Evolutionary conservation across 2,797 vertebrate species (phyloP), one percentile per base, ranked within the genome.

Genomic region (Oophaga sylvatica): DNA sequence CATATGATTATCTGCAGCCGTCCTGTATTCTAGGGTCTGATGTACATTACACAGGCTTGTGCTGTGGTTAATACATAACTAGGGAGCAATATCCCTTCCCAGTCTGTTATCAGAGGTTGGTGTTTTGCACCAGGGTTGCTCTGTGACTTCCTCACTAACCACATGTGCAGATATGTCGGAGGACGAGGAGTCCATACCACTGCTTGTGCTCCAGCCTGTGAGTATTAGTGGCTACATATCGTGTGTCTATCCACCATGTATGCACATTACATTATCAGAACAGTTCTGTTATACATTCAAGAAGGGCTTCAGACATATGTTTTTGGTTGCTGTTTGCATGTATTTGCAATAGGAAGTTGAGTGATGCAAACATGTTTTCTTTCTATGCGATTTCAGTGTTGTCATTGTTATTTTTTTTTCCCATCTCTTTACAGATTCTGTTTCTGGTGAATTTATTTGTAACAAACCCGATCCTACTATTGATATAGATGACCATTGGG

Each of bases 151-250:
- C 87, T 81, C 77, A 26, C 35, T 62, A 71, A 45, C 57, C 81
- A 62, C 60, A 77, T 87, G 80, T 78, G 81, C 31, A 12, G 59
- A 7, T 20, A 92, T 93, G 92, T 93, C 90, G 90, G 87, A 91
- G 89, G 92, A 91, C 86, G 90, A 92, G 92, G 92, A 94, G 86
- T 93, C 88, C 88, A 86, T 93, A 90, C 92, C 93, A 88, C 93
- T 93, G 90, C 91, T 93, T 91, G 90, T 90, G 87, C 91, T 91
- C 87, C 90, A 92, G 90, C 90, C 89, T 91, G 90, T 92, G 90
- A 90, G 89, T 91, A 45, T 92, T 91, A n/a, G 9, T 12, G 31
- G 31, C 4, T 4, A 22, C 3, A 57, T 5, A 16, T 26, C 20
- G 3, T 59, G 20, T 31, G 26, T 2, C 4, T 6, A n/a, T 29